These are phyloP conservation scores for Osmerus mordax DNA, from an alignment of 2,113 vertebrate species.

Conservation along the genomic window DNA sequence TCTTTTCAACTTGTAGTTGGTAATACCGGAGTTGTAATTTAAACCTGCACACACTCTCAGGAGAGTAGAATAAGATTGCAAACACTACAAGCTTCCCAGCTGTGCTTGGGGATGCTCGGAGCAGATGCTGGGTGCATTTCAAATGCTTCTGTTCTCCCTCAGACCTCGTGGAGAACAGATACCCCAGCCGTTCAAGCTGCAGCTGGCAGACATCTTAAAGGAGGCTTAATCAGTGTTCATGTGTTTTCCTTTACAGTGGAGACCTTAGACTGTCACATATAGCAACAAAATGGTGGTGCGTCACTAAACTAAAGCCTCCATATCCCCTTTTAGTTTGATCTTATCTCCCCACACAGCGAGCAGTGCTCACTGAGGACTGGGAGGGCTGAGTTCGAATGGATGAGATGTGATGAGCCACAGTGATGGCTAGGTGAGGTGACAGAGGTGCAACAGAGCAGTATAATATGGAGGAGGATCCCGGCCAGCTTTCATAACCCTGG, in stretches of 20 bases:
- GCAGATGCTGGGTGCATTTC: slow-evolving; percentile 33
- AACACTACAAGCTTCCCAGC: slow-evolving; percentile 20
- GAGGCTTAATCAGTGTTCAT: not conserved
- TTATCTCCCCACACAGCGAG: not conserved
- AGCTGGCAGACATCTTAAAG: slow-evolving; percentile 24
- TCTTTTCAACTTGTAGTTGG: slow-evolving; percentile 12
- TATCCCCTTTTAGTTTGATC: not conserved
- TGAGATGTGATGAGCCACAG: slow-evolving; percentile 17
- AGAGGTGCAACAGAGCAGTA: slow-evolving; percentile 35
- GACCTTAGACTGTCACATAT: too few relatives aligned
- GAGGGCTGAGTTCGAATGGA: slow-evolving; percentile 34
- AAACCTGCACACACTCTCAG: slow-evolving; percentile 27
- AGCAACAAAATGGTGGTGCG: not conserved
- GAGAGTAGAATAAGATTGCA: slow-evolving; percentile 27
- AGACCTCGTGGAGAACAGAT: slow-evolving; percentile 31
- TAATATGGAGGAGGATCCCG: slow-evolving; percentile 31
- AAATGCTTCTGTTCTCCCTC: slow-evolving; percentile 36
- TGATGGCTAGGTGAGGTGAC: slow-evolving; percentile 53
- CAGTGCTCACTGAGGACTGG: not conserved
- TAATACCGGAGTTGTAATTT: slow-evolving; percentile 34
- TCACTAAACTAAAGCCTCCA: not conserved
- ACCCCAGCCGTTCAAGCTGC: slow-evolving; percentile 13
- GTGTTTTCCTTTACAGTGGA: not conserved
- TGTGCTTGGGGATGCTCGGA: slow-evolving; percentile 15
- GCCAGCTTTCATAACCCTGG: slow-evolving; percentile 28